Base-by-base conservation (phyloP, 2,888 invertebrate species). In the Rhamnusium bicolor region DNA sequence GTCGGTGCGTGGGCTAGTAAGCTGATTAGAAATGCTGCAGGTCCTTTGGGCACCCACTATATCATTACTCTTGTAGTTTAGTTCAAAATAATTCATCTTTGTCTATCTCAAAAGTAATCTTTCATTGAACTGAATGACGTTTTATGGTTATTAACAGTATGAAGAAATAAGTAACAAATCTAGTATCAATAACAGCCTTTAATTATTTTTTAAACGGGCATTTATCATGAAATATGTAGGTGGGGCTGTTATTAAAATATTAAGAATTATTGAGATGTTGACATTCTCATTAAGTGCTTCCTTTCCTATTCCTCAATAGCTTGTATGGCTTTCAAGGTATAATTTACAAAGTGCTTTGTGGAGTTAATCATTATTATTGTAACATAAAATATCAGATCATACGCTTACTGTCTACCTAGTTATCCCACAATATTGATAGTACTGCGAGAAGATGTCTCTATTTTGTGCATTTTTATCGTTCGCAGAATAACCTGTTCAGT, bases 21-120 rank as follows among this genome's bases (percentile, higher is more conserved):
- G 73, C 79, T 79, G 81, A 81, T 81, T 81, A 76, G 80, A 81
- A 81, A 77, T 77, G 81, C 80, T 81, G 74, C 80, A 79, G 80
- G 82, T 81, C 75, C 72, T 73, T 79, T 72, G 66, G 75, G 76
- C 81, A 80, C 81, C 82, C 78, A 82, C 82, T 78, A 76, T 72
- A 81, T 81, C 80, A 79, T 80, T 77, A 76, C 78, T 77, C 75
- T 76, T 75, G 75, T 75, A 78, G 70, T 74, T 74, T 75, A 77
- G 74, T 75, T 78, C 67, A 66, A 53, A 19, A 47, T 53, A 69
- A 74, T 69, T 67, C 72, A 53, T 66, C 62, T 72, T 69, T 71
- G 69, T 69, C 65, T 72, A 69, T 72, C 66, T 67, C 61, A 27
- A 4, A 16, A 49, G 14, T 49, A 21, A 46, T 21, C 46, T 21